Percentiles rank a stretch among this genome's conserved stretches.
These are phyloP conservation scores for Ailuropoda melanoleuca DNA, from an alignment of 2,113 vertebrate genomes.

Conservation along the genomic window DNA sequence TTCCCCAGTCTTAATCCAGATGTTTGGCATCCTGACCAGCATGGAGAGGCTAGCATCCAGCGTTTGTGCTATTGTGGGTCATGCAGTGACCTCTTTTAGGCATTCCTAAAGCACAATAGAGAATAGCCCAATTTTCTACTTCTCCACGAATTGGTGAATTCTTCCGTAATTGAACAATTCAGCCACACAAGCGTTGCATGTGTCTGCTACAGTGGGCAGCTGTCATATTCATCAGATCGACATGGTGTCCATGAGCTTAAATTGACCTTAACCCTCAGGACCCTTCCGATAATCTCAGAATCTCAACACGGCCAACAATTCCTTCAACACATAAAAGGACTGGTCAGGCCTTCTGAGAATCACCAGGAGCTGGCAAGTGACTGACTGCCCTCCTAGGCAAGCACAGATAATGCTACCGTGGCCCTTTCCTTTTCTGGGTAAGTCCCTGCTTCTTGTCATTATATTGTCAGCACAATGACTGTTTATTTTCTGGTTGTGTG, in stretches of 20 bases:
- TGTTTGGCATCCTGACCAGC: neutral
- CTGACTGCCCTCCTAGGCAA: neutral
- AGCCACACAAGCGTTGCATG: fast-evolving
- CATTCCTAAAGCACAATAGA: neutral
- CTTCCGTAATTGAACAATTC: neutral
- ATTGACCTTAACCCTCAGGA: neutral
- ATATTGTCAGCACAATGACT: neutral
- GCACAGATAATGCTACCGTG: neutral
- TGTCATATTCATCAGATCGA: neutral
- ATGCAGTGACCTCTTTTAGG: neutral
- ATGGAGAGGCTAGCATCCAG: neutral
- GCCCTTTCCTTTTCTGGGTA: neutral
- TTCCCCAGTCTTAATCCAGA: neutral
- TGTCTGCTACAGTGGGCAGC: fast-evolving
- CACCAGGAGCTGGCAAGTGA: neutral
- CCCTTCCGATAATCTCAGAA: neutral
- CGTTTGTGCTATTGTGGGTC: neutral
- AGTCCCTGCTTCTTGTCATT: neutral
- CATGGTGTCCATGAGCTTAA: fast-evolving
- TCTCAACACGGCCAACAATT: fast-evolving
- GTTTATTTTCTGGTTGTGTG: neutral
- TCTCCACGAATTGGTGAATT: neutral
- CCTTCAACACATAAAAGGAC: neutral
- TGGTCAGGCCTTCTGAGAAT: neutral
- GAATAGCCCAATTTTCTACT: neutral